Evolutionary conservation across 2,888 invertebrate species (phyloP).

Genomic region (Leptinotarsa haldemani): DNA sequence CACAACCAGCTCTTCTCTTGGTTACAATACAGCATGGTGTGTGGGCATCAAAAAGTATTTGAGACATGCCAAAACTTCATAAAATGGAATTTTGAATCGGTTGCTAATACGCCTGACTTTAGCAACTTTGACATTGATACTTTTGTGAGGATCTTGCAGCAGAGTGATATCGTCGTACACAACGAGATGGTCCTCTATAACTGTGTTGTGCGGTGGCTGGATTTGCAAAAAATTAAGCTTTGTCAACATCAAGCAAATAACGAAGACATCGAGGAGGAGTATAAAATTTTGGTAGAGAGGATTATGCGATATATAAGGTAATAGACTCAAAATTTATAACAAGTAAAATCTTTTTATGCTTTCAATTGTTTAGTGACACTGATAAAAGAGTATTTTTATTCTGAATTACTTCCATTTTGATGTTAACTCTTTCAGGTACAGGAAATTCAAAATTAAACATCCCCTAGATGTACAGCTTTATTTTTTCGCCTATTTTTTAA

Average conservation of each 20-base stretch:
- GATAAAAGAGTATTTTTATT: too few species aligned
- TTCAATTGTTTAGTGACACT: too few species aligned
- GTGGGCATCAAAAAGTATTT: constrained; percentile 77
- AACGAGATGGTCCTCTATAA: constrained; percentile 90
- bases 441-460: too few species aligned
- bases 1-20: constrained; percentile 88
- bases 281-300: constrained; percentile 77
- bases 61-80: constrained; percentile 85
- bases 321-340: too few species aligned
- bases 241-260: constrained; percentile 66
- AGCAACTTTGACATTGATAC: constrained; percentile 84
- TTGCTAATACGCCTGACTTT: constrained; percentile 83
- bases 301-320: constrained; percentile 71
- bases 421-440: too few species aligned
- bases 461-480: too few species aligned
- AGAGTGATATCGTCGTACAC: constrained; percentile 88
- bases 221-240: constrained; percentile 74
- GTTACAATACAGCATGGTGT: constrained; percentile 90
- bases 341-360: too few species aligned
- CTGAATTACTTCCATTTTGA: too few species aligned
- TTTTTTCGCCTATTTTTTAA: too few species aligned
- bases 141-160: constrained; percentile 80
- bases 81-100: constrained; percentile 90
- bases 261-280: constrained; percentile 70
- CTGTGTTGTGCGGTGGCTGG: constrained; percentile 76